Base-by-base conservation (phyloP, 2,888 invertebrate species). In the Reticulitermes lucifugus region DNA sequence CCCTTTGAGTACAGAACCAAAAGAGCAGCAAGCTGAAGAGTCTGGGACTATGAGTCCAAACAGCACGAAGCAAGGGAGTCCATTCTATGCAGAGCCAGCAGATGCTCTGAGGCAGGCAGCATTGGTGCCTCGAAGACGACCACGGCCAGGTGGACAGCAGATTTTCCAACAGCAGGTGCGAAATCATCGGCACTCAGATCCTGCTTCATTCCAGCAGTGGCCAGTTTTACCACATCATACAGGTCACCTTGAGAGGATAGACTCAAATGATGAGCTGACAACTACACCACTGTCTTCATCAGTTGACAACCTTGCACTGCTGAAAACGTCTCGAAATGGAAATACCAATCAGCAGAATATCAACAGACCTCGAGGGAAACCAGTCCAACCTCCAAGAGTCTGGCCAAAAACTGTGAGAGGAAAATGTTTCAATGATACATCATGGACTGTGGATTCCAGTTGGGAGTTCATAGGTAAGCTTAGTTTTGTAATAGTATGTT, bases 21-120 rank as follows among this genome's bases (percentile, higher is more conserved):
- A 84, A 35, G 18, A 22, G 90, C 90, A 83, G 90, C 90, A 83
- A 90, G 90, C 70, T n/a, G 65, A 79, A 0, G 84, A 84, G 10
- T 35, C 65, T 4, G 70, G 46, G 5, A 65, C 51, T 21, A 77
- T 79, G 22, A 83, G 83, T 2, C 83, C 83, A 7, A 82, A 43
- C 12, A 80, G 65, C 55, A 65, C 85, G 41, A 96, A 96, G 88
- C 95, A 96, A 89, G 95, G 95, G 22, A 97, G 97, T 90, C 97
- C 97, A 1, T 97, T 97, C 89, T 97, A 97, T 89, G 96, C 97
- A 3, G 97, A 97, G 90, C 97, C 97, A 51, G 96, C 97, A 21
- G 97, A 97, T 91, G 94, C 97, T 46, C 92, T 97, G 85, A 94
- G 94, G 89, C 94, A 94, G 89, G 86, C 87, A 35, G 79, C 85